phyloP scores from a whole-genome alignment of 2,888 invertebrate species.

The Myopa tessellatipennis region DNA sequence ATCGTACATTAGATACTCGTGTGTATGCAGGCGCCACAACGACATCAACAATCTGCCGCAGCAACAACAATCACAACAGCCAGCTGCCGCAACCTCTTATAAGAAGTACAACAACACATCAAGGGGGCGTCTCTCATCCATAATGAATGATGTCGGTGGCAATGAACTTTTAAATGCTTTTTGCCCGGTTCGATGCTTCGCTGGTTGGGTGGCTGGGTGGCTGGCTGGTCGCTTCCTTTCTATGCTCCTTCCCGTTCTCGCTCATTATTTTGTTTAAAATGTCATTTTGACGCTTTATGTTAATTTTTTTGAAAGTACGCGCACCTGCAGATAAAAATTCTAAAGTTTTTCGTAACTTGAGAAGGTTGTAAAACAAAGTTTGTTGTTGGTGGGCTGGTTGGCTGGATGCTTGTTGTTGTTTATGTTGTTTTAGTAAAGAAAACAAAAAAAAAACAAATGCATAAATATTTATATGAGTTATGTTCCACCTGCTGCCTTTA shows the following conservation, averaged over 20 bases:
- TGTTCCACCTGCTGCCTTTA: conserved; percentile 6
- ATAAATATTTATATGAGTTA: conserved; percentile 37
- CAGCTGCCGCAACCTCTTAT: neutral
- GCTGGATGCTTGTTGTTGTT: conserved; percentile 9
- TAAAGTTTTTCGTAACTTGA: conserved; percentile 25
- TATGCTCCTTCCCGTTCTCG: neutral
- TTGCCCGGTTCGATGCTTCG: conserved; percentile 43
- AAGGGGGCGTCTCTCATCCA: conserved; percentile 61
- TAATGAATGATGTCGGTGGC: conserved; percentile 65
- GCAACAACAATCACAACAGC: neutral
- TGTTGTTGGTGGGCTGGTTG: neutral
- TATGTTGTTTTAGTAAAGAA: neutral
- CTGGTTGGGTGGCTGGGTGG: neutral
- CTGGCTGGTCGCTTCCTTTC: neutral
- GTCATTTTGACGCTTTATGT: conserved; percentile 42
- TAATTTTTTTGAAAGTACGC: conserved; percentile 31
- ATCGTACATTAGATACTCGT: conserved; percentile 15
- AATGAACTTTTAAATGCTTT: conserved; percentile 68
- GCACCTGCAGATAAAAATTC: conserved; percentile 34
- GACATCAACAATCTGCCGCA: conserved; percentile 10
- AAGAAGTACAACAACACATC: neutral
- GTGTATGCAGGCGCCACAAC: conserved; percentile 41
- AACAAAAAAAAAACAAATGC: conserved; percentile 2
- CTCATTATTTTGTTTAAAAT: conserved; percentile 30
- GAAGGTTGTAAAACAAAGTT: neutral